Conservation (phyloP, 2,113 vertebrate species). For the Microtus pennsylvanicus region DNA sequence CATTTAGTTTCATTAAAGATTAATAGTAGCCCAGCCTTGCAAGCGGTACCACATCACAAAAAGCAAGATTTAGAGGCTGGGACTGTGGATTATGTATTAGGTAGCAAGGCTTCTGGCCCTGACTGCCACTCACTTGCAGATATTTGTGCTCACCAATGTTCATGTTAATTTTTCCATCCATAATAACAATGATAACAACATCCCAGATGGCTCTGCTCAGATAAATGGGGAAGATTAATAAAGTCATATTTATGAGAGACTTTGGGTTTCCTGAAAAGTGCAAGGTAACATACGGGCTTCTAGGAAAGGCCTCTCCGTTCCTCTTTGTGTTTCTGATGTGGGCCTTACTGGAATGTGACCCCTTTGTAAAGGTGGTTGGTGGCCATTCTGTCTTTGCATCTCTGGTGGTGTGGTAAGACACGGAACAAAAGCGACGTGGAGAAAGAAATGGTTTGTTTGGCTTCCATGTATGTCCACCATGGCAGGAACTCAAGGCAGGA, state of each 20-base stretch:
- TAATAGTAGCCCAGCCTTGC: conserved; percentile 47
- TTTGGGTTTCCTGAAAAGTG: background rate
- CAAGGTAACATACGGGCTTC: background rate
- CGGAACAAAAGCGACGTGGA: too few species aligned
- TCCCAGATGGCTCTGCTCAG: background rate
- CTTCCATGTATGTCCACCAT: background rate
- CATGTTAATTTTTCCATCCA: conserved; percentile 2
- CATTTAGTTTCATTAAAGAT: conserved; percentile 76
- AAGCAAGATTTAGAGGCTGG: conserved; percentile 60
- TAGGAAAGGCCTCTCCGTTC: background rate
- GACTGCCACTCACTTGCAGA: conserved; percentile 54
- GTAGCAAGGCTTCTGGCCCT: conserved; percentile 60
- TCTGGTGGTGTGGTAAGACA: background rate
- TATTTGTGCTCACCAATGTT: background rate
- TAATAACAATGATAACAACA: conserved; percentile 39
- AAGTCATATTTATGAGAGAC: background rate
- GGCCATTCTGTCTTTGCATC: too few species aligned
- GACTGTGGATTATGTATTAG: conserved; percentile 65
- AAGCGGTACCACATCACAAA: conserved; percentile 57
- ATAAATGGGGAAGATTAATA: conserved; percentile 26
- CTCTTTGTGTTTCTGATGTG: background rate
- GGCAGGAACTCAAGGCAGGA: background rate
- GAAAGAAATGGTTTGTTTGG: background rate
- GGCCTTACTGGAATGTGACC: too few species aligned
- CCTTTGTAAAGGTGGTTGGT: background rate